These are phyloP conservation scores for Misgurnus anguillicaudatus DNA, from an alignment of 2,113 vertebrate genomes.

Conservation along the genomic window DNA sequence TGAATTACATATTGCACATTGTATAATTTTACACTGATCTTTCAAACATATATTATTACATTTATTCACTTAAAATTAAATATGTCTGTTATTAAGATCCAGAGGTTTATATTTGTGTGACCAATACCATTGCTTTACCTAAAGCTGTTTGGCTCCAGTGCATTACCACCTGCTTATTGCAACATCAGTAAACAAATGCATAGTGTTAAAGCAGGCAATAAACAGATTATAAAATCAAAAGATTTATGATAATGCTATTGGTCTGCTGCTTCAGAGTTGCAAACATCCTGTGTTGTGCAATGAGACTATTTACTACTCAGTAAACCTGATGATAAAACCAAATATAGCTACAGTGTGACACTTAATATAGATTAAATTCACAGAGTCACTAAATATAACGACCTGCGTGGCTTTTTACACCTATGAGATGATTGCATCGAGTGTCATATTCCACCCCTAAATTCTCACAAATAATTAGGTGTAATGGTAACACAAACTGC, in stretches of 20 bases:
- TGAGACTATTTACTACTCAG: background rate
- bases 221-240: too few relatives aligned
- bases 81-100: too few relatives aligned
- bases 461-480: slow-evolving; percentile 62
- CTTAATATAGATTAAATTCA: slow-evolving; percentile 9
- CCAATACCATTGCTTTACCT: too few relatives aligned
- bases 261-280: too few relatives aligned
- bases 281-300: too few relatives aligned
- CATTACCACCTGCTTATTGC: too few relatives aligned
- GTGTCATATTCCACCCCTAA: slow-evolving; percentile 55
- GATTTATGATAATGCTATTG: too few relatives aligned
- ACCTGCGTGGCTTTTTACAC: background rate
- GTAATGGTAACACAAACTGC: slow-evolving; percentile 57
- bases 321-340: slow-evolving; percentile 1
- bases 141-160: too few relatives aligned
- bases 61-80: too few relatives aligned
- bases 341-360: slow-evolving; percentile 12
- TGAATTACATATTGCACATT: background rate
- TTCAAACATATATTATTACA: background rate
- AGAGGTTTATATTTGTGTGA: too few relatives aligned
- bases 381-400: background rate
- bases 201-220: too few relatives aligned
- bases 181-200: too few relatives aligned
- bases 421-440: slow-evolving; percentile 7
- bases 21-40: background rate